These are phyloP conservation scores for Drosophila mayaguana DNA, from an alignment of 2,888 invertebrate genomes.

Conservation along the genomic window DNA sequence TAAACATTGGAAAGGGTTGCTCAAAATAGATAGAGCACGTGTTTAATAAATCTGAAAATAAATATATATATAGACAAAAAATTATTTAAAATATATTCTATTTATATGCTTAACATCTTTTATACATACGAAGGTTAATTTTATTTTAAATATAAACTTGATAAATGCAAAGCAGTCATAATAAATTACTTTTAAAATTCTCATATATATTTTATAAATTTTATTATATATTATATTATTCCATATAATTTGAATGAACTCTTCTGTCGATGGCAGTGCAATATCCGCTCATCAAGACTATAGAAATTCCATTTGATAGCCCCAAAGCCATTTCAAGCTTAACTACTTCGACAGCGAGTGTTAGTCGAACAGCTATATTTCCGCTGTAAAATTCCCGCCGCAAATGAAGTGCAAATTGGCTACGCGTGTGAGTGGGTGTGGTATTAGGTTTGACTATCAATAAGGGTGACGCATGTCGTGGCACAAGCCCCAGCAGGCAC, in stretches of 20 bases:
- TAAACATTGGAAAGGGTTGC: not conserved
- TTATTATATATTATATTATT: not conserved
- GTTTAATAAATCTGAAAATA: too few relatives aligned
- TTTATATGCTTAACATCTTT: too few relatives aligned
- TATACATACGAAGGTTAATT: too few relatives aligned
- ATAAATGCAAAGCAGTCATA: not conserved
- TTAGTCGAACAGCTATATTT: not conserved
- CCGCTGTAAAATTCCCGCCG: constrained; percentile 13
- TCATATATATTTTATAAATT: not conserved
- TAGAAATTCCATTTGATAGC: not conserved
- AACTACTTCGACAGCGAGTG: not conserved
- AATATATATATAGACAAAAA: too few relatives aligned
- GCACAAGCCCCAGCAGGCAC: constrained; percentile 5
- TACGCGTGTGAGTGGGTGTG: constrained; percentile 54
- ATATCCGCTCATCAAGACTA: not conserved
- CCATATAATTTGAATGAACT: not conserved
- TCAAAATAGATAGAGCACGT: not conserved
- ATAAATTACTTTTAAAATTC: not conserved
- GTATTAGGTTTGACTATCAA: constrained; percentile 67
- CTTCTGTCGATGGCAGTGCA: not conserved
- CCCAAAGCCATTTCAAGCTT: not conserved
- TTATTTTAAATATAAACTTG: too few relatives aligned
- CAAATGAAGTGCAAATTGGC: constrained; percentile 79
- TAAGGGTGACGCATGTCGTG: constrained; percentile 48
- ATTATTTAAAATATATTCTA: too few relatives aligned